Base-by-base conservation (phyloP, 2,113 vertebrate genomes). In the Hypomesus transpacificus region DNA sequence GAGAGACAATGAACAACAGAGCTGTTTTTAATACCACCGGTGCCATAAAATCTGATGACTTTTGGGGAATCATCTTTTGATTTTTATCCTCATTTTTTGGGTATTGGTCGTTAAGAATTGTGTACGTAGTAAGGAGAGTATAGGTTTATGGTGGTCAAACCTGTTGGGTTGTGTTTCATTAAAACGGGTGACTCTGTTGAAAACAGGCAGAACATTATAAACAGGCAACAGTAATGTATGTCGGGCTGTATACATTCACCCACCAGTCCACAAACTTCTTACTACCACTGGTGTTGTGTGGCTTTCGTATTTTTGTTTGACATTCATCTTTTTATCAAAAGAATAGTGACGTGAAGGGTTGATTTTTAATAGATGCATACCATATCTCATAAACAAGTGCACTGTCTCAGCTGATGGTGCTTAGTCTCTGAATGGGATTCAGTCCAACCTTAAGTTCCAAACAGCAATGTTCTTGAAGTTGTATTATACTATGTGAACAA, bases 1-100 rank as follows among this genome's bases (percentile, higher is more conserved):
- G 93, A 93, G 92, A 92, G 92, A 92, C 93, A 93, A 89, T 94
- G 14, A 91, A 93, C 93, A 90, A 88, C 92, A 92, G 91, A 94
- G 93, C 93, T 95, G 91, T 95, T 94, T 95, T 93, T 93, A 84
- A 95, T 94, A 95, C 97, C 97, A 94, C 94, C 93, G 94, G 97
- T 99, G 96, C 97, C 97, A 98, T 98, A 95, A 92, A 89, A 92
- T 85, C 90, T 93, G 89, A 87, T 87, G 85, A 90, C 80, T 87
- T 80, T 89, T 86, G 88, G 77, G 86, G 88, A 81, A 80, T 91
- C 85, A 82, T 50, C 87, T 90, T 70, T 78, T 83, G 3, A 66
- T 86, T 88, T 87, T 63, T 73, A 50, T 46, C 14, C 34, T 50
- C 16, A n/a, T 8, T 76, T 63, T 67, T 86, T 83, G 81, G 78